Conservation (phyloP, 2,113 vertebrate genomes). For the Dipodomys merriami region DNA sequence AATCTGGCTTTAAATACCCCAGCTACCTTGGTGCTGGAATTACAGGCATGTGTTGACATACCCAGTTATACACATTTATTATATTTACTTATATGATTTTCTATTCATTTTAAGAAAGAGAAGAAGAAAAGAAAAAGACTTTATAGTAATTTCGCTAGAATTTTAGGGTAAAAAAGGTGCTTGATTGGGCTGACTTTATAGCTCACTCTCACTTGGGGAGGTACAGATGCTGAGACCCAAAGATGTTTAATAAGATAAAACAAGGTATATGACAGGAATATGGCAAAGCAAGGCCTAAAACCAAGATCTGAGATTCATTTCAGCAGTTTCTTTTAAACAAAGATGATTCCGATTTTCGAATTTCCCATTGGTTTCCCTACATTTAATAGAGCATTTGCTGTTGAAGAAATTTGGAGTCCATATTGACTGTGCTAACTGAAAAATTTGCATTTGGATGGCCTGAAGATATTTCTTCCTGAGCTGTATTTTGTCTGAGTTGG, state of each 20-base stretch:
- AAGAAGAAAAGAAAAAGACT: not conserved
- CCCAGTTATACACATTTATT: not conserved
- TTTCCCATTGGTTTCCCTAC: conserved; percentile 49
- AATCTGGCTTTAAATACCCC: no score
- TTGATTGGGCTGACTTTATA: not conserved
- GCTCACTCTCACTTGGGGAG: not conserved
- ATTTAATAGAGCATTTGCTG: conserved; percentile 40
- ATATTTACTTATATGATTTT: conserved; percentile 41
- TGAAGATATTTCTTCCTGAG: conserved; percentile 56
- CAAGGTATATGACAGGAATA: not conserved
- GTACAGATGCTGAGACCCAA: accelerated
- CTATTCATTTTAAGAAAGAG: conserved; percentile 47
- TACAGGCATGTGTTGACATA: no score
- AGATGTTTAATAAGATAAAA: not conserved
- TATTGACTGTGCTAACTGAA: conserved; percentile 45
- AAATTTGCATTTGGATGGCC: conserved; percentile 16
- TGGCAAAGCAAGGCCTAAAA: not conserved
- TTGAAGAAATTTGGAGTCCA: not conserved
- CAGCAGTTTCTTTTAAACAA: conserved; percentile 56
- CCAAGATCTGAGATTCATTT: not conserved
- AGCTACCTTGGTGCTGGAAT: no score
- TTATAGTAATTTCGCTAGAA: conserved; percentile 14
- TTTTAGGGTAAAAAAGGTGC: not conserved
- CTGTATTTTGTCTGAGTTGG: conserved; percentile 5
- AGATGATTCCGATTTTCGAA: conserved; percentile 33